Base-by-base conservation (phyloP, 37 sponge, comb jelly and placozoan genomes). In the Dysidea cf. avara region DNA sequence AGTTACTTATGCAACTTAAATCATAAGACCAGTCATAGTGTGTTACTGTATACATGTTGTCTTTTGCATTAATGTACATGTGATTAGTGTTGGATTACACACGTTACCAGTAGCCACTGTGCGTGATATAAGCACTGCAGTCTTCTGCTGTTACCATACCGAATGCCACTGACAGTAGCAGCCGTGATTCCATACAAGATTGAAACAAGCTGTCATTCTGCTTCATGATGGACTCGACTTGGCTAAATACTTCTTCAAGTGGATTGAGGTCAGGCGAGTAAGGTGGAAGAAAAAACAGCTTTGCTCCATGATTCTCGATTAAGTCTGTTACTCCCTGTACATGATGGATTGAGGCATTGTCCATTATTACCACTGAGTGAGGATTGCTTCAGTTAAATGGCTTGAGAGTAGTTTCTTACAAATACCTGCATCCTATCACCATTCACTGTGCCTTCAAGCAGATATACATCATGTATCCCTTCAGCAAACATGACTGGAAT, bases 261-360 rank as follows among this genome's bases (percentile, higher is more conserved):
- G 71, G 71, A 22, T 69, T 69, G 5, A 69, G 36, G 56, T 69
- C 71, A 4, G 71, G 71, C 7, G 71, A 69, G 36, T 69, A 69
- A 53, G 71, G 71, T 12, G 71, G 71, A 34, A 69, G 30, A 22
- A 51, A 69, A 29, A 25, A 25, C 34, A 63, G 12, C 20, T 63
- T 63, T 9, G 64, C 64, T 57, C 59, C 59, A 20, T 11, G 17
- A 38, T 28, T 69, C 53, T 69, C 71, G 53, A 69, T 69, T 69
- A 69, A 38, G 33, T 43, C 25, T 9, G 48, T 51, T 48, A 46
- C 21, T 47, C 51, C 7, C 39, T 39, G 29, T 43, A 39, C 51
- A 46, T 67, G 68, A 51, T 67, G 68, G 25, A 67, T 67, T 11
- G 50, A 22, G 25, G 68, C 68, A 67, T 67, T 67, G 29, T 67